phyloP scores from a whole-genome alignment of 2,888 invertebrate species.

The Drosophila atroscutellata region DNA sequence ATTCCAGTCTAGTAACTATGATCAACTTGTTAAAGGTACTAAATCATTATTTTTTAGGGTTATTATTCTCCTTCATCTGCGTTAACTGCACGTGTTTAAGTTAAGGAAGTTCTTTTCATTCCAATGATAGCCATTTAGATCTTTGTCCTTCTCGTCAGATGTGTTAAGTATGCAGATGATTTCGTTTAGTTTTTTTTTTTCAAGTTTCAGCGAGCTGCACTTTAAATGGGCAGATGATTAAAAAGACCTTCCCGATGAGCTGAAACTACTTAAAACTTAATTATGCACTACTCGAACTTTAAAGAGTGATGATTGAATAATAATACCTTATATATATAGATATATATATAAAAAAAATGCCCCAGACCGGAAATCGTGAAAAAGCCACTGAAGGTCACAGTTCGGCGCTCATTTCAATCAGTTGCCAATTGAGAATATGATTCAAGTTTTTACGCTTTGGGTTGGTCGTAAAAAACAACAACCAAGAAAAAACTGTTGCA shows the following conservation, averaged over 20 bases:
- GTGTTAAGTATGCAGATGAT: slow-evolving; percentile 52
- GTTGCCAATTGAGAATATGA: slow-evolving; percentile 42
- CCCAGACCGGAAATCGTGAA: slow-evolving; percentile 55
- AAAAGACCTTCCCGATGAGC: slow-evolving; percentile 47
- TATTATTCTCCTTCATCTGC: neutral
- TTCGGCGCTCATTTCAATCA: slow-evolving; percentile 22
- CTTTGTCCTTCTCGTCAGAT: slow-evolving; percentile 43
- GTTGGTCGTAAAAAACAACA: slow-evolving; percentile 29
- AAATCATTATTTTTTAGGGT: neutral
- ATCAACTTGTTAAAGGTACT: neutral
- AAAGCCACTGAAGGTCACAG: slow-evolving; percentile 47
- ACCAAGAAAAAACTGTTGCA: slow-evolving; percentile 37
- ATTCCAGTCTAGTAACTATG: neutral
- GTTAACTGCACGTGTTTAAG: neutral
- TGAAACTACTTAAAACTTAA: slow-evolving; percentile 45
- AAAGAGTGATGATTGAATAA: slow-evolving; percentile 35
- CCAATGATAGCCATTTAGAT: slow-evolving; percentile 2
- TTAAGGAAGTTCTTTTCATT: slow-evolving; percentile 12
- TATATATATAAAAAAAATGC: slow-evolving; percentile 1
- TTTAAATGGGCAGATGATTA: slow-evolving; percentile 48
- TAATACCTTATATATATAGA: slow-evolving; percentile 7
- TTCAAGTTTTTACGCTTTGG: slow-evolving; percentile 32
- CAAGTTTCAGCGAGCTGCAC: slow-evolving; percentile 34
- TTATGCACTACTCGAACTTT: slow-evolving; percentile 63
- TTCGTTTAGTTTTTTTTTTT: slow-evolving; percentile 27